Percentiles rank a stretch among this genome's conserved stretches.
phyloP scores from a whole-genome alignment of 2,113 vertebrate species.

The Prochilodus magdalenae region DNA sequence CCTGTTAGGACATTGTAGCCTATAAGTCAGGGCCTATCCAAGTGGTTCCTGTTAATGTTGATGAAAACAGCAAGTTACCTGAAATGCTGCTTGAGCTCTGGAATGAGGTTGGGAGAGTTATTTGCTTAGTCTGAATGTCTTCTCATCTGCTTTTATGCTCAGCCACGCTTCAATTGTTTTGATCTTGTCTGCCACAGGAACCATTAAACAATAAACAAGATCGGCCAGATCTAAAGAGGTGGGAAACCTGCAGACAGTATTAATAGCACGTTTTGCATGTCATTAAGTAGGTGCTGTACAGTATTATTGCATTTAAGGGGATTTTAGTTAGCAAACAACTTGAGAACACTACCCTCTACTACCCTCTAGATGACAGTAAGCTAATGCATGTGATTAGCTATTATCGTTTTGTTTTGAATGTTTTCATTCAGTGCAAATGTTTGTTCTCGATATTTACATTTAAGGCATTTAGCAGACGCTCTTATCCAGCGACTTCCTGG shows the following conservation, averaged over 20 bases:
- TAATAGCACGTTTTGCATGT: too few species aligned
- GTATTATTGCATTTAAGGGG: too few species aligned
- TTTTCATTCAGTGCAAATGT: too few species aligned
- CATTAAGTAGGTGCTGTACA: too few species aligned
- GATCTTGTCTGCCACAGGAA: conserved; percentile 16
- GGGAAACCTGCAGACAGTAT: conserved; percentile 50
- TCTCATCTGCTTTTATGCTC: neutral
- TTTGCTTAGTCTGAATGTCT: neutral
- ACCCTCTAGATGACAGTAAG: too few species aligned
- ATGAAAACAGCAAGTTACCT: conserved; percentile 64
- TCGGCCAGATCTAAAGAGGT: conserved; percentile 61
- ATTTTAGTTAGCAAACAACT: too few species aligned
- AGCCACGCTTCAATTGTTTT: neutral
- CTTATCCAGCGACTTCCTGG: too few species aligned
- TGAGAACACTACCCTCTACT: too few species aligned
- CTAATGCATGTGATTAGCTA: too few species aligned
- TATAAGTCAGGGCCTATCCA: conserved; percentile 65
- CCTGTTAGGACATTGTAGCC: neutral
- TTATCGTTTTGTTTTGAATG: too few species aligned
- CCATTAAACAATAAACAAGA: conserved; percentile 40
- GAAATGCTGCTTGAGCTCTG: conserved; percentile 64
- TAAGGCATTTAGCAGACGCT: too few species aligned
- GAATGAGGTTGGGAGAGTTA: conserved; percentile 59
- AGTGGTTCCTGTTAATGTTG: conserved; percentile 66
- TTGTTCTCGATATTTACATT: too few species aligned